phyloP scores from a whole-genome alignment of 2,113 vertebrate genomes.

The Strigops habroptila region DNA sequence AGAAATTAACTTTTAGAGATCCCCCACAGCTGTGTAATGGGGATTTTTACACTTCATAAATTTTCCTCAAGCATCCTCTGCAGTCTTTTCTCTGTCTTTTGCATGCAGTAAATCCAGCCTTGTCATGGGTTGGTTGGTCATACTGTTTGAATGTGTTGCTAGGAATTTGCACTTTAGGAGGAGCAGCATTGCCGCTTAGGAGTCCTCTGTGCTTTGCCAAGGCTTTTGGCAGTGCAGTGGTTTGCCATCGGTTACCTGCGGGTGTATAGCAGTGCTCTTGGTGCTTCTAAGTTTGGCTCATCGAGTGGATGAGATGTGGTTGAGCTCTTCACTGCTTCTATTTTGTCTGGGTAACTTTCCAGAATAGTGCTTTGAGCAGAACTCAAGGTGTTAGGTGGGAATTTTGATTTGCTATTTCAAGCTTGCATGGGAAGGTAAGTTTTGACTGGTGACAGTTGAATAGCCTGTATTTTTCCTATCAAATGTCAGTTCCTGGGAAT shows the following conservation, averaged over 20 bases:
- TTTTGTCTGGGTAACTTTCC: not conserved
- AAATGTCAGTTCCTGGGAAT: not conserved
- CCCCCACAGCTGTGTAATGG: not conserved
- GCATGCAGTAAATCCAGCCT: not conserved
- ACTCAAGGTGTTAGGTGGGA: not conserved
- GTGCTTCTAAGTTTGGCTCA: fast-evolving
- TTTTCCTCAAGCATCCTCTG: not conserved
- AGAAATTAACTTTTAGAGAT: not conserved
- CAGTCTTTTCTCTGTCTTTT: not conserved
- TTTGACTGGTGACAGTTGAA: not conserved
- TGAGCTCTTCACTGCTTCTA: not conserved
- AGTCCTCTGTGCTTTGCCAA: not conserved
- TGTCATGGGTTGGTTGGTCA: too few relatives aligned
- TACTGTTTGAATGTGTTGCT: not conserved
- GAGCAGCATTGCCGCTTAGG: not conserved
- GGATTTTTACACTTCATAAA: not conserved
- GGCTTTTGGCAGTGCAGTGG: not conserved
- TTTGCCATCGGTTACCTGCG: not conserved
- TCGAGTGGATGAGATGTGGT: not conserved
- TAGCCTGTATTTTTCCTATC: not conserved
- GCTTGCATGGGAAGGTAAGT: not conserved
- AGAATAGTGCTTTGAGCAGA: fast-evolving
- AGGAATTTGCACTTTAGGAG: not conserved
- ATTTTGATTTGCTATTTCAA: not conserved
- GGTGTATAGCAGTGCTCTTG: not conserved